Conservation (phyloP, 2,888 invertebrate genomes). For the Eupithecia exiguata region DNA sequence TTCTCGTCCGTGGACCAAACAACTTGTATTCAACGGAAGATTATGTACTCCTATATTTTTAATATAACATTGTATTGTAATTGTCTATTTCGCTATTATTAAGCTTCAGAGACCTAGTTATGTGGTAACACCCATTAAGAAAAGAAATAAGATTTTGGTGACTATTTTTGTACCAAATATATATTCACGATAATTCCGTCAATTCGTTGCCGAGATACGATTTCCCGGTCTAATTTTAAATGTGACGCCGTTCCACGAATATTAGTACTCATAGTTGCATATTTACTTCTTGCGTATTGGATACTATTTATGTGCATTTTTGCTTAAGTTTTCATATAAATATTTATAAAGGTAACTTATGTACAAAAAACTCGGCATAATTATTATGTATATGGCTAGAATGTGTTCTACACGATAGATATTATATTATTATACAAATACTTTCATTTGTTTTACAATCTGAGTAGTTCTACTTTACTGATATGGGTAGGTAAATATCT, state of each 20-base stretch:
- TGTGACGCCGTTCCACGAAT: background rate
- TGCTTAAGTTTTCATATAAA: background rate
- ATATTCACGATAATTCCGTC: background rate
- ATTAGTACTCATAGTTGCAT: background rate
- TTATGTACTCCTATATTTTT: slow-evolving; percentile 5
- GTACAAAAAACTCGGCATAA: slow-evolving; percentile 5
- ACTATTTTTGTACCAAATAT: background rate
- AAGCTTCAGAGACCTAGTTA: background rate
- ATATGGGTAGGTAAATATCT: slow-evolving; percentile 49
- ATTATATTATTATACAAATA: background rate
- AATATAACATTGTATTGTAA: slow-evolving; percentile 9
- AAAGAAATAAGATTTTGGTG: background rate
- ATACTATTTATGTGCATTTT: background rate
- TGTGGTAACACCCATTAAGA: background rate
- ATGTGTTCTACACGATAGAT: background rate
- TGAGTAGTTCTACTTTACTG: slow-evolving; percentile 18
- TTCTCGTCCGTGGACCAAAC: slow-evolving; percentile 14
- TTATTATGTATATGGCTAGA: background rate
- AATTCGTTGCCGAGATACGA: background rate
- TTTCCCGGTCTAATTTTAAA: background rate
- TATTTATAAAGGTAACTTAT: background rate
- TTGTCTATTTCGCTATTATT: background rate
- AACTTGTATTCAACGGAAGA: slow-evolving; percentile 3
- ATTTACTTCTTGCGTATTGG: background rate
- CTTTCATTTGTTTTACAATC: slow-evolving; percentile 1